Percentiles rank a stretch among this genome's conserved stretches.
These are phyloP conservation scores for Stegostoma tigrinum DNA, from an alignment of 2,113 vertebrate genomes.

Conservation along the genomic window DNA sequence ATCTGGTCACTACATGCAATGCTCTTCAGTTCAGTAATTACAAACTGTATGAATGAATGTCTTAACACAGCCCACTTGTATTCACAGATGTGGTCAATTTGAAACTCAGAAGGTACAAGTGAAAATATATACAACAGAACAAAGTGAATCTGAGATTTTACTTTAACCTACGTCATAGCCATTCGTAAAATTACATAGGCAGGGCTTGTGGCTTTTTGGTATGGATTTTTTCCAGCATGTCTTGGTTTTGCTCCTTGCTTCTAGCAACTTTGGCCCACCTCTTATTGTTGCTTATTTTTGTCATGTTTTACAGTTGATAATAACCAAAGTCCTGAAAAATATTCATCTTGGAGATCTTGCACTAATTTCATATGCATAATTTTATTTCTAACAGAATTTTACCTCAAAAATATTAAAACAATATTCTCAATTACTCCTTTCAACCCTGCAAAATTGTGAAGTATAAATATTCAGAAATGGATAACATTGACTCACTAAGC, in stretches of 20 bases:
- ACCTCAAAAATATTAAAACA: background rate
- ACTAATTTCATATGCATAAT: background rate
- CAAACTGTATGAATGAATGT: constrained; percentile 30
- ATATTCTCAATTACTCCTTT: background rate
- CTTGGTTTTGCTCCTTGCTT: background rate
- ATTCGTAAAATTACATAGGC: constrained; percentile 50
- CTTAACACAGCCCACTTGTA: constrained; percentile 41
- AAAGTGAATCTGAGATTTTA: constrained; percentile 13
- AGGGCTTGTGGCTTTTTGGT: constrained; percentile 37
- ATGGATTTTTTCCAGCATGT: background rate
- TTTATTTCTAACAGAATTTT: background rate
- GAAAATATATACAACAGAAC: constrained; percentile 48
- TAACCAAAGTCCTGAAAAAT: background rate
- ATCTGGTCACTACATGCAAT: constrained; percentile 40
- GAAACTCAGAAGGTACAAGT: constrained; percentile 44
- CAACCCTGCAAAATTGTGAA: background rate
- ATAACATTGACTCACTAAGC: background rate
- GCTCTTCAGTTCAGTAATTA: constrained; percentile 38
- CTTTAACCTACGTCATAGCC: constrained; percentile 54
- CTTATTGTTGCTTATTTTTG: background rate
- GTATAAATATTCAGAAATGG: background rate
- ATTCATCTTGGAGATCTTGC: background rate
- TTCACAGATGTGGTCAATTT: constrained; percentile 57
- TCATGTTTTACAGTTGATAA: background rate
- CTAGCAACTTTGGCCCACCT: background rate